Evolutionary conservation across 1,140 invertebrate genomes (phyloP).

Genomic region (Cepaea nemoralis): DNA sequence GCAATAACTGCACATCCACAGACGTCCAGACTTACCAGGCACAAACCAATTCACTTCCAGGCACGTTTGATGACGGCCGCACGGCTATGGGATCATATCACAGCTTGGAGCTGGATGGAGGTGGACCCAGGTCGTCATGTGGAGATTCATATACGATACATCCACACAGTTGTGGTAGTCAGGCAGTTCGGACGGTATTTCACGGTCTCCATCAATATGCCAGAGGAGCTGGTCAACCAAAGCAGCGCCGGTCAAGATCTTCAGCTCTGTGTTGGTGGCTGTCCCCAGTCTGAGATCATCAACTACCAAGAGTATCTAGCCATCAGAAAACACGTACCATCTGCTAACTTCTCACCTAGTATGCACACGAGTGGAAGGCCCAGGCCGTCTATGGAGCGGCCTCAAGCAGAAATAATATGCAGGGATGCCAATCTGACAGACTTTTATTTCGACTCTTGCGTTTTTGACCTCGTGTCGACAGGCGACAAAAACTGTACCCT

Average conservation of each 20-base stretch:
- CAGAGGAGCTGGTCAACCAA: conserved; percentile 69
- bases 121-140: conserved; percentile 69
- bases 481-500: conserved; percentile 72
- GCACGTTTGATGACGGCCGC: conserved; percentile 63
- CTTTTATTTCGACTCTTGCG: conserved; percentile 77
- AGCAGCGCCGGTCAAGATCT: conserved; percentile 65
- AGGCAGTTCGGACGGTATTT: conserved; percentile 74
- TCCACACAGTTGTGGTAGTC: conserved; percentile 73
- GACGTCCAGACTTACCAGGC: conserved; percentile 74
- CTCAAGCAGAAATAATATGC: conserved; percentile 67
- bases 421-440: conserved; percentile 72
- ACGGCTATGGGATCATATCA: conserved; percentile 56
- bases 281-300: conserved; percentile 73
- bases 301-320: conserved; percentile 68
- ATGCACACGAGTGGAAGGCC: conserved; percentile 14
- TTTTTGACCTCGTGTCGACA: conserved; percentile 77
- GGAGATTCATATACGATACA: conserved; percentile 74
- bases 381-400: conserved; percentile 47
- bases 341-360: conserved; percentile 30
- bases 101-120: conserved; percentile 58
- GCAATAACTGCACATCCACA: conserved; percentile 73
- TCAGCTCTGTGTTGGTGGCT: conserved; percentile 75
- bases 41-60: conserved; percentile 68
- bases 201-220: conserved; percentile 74
- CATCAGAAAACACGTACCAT: conserved; percentile 35